These are phyloP conservation scores for Ophthalmolycus amberensis DNA, from an alignment of 2,113 vertebrate species.

Conservation along the genomic window DNA sequence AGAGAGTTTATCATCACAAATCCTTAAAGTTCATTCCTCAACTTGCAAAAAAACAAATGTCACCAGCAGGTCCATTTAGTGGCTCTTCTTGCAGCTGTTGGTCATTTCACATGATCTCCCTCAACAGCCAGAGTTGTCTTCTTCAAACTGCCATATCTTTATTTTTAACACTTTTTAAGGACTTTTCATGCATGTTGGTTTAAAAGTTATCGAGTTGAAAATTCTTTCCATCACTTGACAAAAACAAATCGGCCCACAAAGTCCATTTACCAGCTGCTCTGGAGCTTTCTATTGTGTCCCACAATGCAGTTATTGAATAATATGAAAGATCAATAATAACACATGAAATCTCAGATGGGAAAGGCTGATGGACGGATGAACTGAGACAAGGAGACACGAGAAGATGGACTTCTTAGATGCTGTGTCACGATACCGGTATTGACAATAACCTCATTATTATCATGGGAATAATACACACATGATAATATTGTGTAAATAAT, in stretches of 20 bases:
- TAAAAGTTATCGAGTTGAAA: not conserved
- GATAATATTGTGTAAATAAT: not conserved
- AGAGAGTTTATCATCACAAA: not conserved
- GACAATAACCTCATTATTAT: not conserved
- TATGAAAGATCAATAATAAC: not conserved
- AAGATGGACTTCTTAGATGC: not conserved
- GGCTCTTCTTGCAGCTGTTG: not conserved
- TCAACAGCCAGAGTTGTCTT: not conserved
- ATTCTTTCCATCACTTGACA: not conserved
- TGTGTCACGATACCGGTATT: not conserved
- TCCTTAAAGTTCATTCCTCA: not conserved
- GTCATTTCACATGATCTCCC: not conserved
- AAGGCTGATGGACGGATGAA: not conserved
- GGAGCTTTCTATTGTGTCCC: not conserved
- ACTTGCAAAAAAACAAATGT: not conserved
- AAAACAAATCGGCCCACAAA: not conserved
- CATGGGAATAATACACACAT: not conserved
- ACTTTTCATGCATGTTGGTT: not conserved
- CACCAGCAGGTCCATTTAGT: not conserved
- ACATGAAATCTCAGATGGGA: not conserved
- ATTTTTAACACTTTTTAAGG: not conserved
- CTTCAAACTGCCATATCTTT: too few relatives aligned
- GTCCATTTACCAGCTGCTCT: not conserved
- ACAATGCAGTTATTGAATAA: not conserved
- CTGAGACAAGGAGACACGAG: not conserved